These are phyloP conservation scores for Sipha flava DNA, from an alignment of 1,140 invertebrate species.

Conservation along the genomic window DNA sequence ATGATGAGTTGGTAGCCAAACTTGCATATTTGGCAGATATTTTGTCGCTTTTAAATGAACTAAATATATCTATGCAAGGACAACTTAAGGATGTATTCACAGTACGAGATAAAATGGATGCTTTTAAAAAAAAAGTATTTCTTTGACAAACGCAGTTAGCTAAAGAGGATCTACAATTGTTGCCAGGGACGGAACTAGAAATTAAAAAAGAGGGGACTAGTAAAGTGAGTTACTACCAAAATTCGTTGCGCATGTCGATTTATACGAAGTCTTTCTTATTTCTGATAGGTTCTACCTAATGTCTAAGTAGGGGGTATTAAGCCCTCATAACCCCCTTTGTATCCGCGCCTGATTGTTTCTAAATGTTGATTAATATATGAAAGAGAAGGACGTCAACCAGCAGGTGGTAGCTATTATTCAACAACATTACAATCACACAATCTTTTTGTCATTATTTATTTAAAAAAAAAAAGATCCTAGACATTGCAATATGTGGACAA, in stretches of 20 bases:
- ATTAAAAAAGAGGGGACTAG: too few species aligned
- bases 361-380: background rate
- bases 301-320: too few species aligned
- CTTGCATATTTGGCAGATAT: constrained; percentile 35
- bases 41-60: constrained; percentile 30
- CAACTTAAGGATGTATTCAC: constrained; percentile 14
- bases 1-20: constrained; percentile 34
- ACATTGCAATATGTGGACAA: background rate
- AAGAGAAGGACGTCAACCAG: background rate
- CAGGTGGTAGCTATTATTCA: constrained; percentile 6
- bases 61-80: constrained; percentile 33
- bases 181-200: too few species aligned
- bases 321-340: too few species aligned
- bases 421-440: background rate
- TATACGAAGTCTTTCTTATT: too few species aligned
- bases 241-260: too few species aligned
- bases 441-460: background rate
- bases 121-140: constrained; percentile 3
- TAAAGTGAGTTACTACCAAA: too few species aligned
- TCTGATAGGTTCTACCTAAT: too few species aligned
- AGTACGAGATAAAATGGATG: constrained; percentile 27
- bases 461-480: background rate
- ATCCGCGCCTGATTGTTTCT: too few species aligned
- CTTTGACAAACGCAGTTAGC: background rate
- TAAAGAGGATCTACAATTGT: constrained; percentile 13